A percentile compares a stretch with the other conserved stretches of the same genome.
Evolutionary conservation across 2,797 vertebrate genomes (phyloP).

Genomic region (Synaphobranchus kaupii): DNA sequence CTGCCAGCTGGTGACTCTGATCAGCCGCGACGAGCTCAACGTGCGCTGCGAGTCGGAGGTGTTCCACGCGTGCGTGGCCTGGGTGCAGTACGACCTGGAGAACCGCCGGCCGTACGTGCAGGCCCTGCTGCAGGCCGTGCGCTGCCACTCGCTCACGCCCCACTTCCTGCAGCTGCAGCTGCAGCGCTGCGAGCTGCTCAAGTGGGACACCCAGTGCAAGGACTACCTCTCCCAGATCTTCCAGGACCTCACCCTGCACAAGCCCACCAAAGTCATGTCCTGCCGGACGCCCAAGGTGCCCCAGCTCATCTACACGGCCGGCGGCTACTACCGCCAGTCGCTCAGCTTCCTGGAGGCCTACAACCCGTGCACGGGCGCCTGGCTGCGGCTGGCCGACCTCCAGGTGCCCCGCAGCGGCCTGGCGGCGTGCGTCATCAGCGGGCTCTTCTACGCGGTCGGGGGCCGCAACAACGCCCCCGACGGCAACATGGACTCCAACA

Average conservation of each 20-base stretch:
- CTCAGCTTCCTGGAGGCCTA: conserved; percentile 89
- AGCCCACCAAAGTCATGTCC: conserved; percentile 75
- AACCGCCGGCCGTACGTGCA: conserved; percentile 84
- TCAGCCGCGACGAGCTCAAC: conserved; percentile 93
- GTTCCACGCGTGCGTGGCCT: conserved; percentile 91
- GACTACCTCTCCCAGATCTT: conserved; percentile 92
- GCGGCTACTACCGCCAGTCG: conserved; percentile 88
- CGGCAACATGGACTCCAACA: conserved; percentile 89
- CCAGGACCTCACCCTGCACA: conserved; percentile 91
- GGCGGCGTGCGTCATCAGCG: conserved; percentile 87
- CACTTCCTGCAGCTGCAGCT: conserved; percentile 92
- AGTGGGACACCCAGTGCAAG: conserved; percentile 84
- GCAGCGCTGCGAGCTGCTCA: conserved; percentile 81
- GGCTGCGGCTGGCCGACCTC: conserved; percentile 84
- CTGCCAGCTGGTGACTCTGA: conserved; percentile 90
- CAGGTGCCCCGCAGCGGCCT: conserved; percentile 88
- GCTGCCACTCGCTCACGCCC: conserved; percentile 91
- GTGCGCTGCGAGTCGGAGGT: conserved; percentile 96
- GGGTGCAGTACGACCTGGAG: conserved; percentile 89
- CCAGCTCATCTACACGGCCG: conserved; percentile 89
- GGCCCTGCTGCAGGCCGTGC: conserved; percentile 88
- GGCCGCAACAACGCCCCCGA: conserved; percentile 91
- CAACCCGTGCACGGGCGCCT: conserved; percentile 77
- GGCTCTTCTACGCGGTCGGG: conserved; percentile 89
- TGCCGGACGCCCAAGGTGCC: conserved; percentile 85